Evolutionary conservation across 1,140 invertebrate species (phyloP).

Genomic region (Semibalanus balanoides): DNA sequence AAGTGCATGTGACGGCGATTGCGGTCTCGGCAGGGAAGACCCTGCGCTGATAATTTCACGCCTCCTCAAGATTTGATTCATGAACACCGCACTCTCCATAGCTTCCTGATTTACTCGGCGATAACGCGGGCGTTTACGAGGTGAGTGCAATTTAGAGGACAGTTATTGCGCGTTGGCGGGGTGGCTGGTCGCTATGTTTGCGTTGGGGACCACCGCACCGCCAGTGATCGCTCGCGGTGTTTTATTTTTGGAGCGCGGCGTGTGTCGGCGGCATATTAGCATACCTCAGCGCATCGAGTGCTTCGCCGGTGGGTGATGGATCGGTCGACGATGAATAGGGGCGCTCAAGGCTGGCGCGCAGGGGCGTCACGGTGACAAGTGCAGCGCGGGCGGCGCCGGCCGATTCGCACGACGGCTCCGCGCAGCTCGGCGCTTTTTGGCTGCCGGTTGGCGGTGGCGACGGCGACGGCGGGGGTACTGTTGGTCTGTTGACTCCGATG

Average conservation of each 20-base stretch:
- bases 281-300: neutral
- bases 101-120: neutral
- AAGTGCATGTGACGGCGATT: neutral
- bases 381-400: too few relatives aligned
- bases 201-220: neutral
- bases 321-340: neutral
- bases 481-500: neutral
- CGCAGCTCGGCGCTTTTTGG: too few relatives aligned
- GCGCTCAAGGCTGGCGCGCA: neutral
- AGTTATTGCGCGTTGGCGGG: neutral
- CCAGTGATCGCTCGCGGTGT: neutral
- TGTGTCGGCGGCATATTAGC: neutral
- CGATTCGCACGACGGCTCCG: too few relatives aligned
- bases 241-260: neutral
- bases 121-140: neutral
- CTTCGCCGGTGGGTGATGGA: neutral
- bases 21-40: neutral
- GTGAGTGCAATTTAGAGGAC: neutral
- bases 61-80: neutral
- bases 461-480: neutral
- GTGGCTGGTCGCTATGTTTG: neutral
- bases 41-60: neutral
- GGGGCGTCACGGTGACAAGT: neutral
- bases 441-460: too few relatives aligned
- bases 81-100: neutral